phyloP scores from a whole-genome alignment of 2,113 vertebrate genomes.

The Stegastes partitus region DNA sequence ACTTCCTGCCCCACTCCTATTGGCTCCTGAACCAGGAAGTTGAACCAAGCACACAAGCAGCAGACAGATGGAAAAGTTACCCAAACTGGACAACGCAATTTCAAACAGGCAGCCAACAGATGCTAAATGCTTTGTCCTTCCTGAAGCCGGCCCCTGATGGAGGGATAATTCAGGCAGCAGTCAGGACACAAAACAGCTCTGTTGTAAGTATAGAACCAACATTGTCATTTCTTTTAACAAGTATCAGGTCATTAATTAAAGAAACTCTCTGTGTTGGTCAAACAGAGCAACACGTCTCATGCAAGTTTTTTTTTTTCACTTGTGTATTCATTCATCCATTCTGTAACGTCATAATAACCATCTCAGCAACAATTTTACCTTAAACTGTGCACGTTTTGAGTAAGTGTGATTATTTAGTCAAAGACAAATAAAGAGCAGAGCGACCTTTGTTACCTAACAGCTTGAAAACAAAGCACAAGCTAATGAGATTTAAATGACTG shows the following conservation, averaged over 20 bases:
- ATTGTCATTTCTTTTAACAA: neutral
- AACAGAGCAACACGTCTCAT: neutral
- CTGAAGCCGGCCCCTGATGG: too few relatives aligned
- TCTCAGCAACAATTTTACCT: neutral
- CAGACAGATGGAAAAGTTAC: neutral
- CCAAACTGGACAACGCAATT: neutral
- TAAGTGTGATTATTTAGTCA: neutral
- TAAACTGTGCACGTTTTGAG: conserved; percentile 8
- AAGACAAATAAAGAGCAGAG: neutral
- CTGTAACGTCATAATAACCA: neutral
- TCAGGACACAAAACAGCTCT: neutral
- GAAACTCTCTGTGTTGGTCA: neutral
- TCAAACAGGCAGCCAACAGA: too few relatives aligned
- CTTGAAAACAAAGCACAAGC: neutral
- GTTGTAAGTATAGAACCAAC: neutral
- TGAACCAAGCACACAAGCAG: neutral
- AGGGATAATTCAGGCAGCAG: too few relatives aligned
- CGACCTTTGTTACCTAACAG: neutral
- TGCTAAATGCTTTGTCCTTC: too few relatives aligned
- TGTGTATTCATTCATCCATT: neutral
- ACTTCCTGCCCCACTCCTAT: neutral
- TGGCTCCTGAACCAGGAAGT: neutral
- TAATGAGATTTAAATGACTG: conserved; percentile 38
- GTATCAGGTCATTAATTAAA: too few relatives aligned
- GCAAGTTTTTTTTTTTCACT: neutral